Evolutionary conservation across 2,888 invertebrate species (phyloP), one percentile per base, ranked within the genome.

Genomic region (Lasioglossum calceatum): DNA sequence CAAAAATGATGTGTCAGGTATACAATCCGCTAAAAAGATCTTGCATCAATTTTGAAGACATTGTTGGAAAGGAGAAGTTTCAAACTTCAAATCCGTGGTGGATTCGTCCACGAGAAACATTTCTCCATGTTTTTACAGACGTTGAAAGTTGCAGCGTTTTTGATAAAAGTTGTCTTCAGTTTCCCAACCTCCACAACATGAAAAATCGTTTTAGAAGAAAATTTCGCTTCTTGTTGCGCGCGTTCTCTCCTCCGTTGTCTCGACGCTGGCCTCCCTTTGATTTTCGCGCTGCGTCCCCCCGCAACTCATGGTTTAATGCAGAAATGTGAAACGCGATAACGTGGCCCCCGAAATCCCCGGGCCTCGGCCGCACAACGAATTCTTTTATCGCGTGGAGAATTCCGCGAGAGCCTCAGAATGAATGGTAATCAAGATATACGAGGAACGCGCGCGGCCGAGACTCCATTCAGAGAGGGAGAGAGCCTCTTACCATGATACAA

Each of bases 391-490:
- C 70, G 74, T 27, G 67, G 78, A 82, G 78, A 78, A 78, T 85
- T 82, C 77, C 42, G 61, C 74, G 39, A 67, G 67, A 61, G 77
- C 82, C 47, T 39, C 75, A n/a, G 78, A 75, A 75, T 75, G 84
- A 85, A 85, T 82, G 84, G 82, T 82, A 85, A 78, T 82, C 77
- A 82, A 85, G 84, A 85, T 85, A 78, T 78, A 85, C 77, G 82
- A 78, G 58, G 82, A 82, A 71, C 70, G 82, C 67, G 67, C 32
- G 75, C 74, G 64, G 32, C 70, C 27, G 73, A 71, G 71, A 85
- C 78, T 83, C 64, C 50, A 85, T 75, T 78, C 71, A 54, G n/a
- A 81, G 61, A 67, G 50, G 39, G 64, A 81, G 67, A 67, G 50
- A 39, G 70, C 23, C 67, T 42, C 67, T 14, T 39, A 77, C 42